Percentiles rank a stretch among this genome's conserved stretches.
Conservation (phyloP, 2,797 vertebrate genomes). For the Australoheros facetus region DNA sequence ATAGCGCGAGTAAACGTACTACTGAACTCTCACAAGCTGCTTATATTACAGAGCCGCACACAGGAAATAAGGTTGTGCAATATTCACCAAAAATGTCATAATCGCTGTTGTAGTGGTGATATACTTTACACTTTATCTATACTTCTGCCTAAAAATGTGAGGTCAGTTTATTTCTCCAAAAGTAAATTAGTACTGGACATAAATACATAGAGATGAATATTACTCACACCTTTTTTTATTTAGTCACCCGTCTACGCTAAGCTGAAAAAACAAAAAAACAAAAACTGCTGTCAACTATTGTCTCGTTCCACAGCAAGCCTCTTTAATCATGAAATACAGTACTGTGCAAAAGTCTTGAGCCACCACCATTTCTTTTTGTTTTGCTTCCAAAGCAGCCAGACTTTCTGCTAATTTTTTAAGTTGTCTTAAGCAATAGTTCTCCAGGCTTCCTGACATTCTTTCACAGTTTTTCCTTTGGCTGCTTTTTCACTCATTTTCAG, state of each 20-base stretch:
- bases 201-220: background rate
- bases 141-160: background rate
- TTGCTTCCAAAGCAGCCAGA: too few species aligned
- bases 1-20: background rate
- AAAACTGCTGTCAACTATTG: background rate
- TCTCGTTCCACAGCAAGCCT: background rate
- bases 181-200: background rate
- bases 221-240: background rate
- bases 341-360: background rate
- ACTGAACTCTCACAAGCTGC: background rate
- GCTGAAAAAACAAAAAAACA: background rate
- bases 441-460: too few species aligned
- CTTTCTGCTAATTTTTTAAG: too few species aligned
- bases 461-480: too few species aligned
- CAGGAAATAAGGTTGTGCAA: conserved; percentile 36
- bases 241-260: background rate
- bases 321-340: background rate
- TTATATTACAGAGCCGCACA: background rate
- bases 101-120: background rate
- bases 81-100: conserved; percentile 22
- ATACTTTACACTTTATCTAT: background rate
- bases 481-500: too few species aligned
- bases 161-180: background rate
- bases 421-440: too few species aligned
- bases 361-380: background rate